A percentile compares a stretch with the other conserved stretches of the same genome.
phyloP scores from a whole-genome alignment of 2,888 invertebrate genomes.

The Chrysolina haemoptera region DNA sequence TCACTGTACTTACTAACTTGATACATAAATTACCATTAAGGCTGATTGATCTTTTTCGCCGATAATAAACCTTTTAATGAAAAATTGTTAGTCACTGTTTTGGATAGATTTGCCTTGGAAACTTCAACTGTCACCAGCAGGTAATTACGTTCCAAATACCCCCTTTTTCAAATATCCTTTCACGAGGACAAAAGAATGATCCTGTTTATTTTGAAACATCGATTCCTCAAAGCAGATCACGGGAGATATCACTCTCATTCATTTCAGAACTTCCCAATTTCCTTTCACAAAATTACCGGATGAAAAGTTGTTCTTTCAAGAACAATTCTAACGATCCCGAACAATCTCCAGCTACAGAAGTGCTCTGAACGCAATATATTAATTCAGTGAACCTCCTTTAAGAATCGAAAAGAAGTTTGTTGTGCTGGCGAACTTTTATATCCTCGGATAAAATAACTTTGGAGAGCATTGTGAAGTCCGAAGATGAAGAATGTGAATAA shows the following conservation, averaged over 20 bases:
- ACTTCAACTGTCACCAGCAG: too few species aligned
- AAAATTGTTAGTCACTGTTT: too few species aligned
- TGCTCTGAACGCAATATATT: conserved; percentile 8
- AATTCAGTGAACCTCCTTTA: conserved; percentile 19
- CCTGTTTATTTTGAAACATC: too few species aligned
- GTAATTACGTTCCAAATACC: too few species aligned
- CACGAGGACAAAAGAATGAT: too few species aligned
- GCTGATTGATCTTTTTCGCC: too few species aligned
- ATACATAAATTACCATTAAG: too few species aligned
- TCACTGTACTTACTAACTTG: too few species aligned
- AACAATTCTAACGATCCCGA: neutral
- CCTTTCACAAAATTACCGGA: neutral
- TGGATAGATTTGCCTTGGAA: too few species aligned
- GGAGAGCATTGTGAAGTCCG: conserved; percentile 11
- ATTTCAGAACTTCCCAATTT: neutral
- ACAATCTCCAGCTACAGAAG: conserved; percentile 21
- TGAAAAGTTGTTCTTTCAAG: neutral
- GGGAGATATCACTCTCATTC: neutral
- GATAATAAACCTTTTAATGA: too few species aligned
- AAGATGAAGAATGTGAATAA: conserved; percentile 2
- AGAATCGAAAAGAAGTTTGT: conserved; percentile 18
- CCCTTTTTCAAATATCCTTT: too few species aligned
- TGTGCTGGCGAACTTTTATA: conserved; percentile 13
- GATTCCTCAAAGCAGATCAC: neutral
- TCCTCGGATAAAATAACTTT: conserved; percentile 10